These are phyloP conservation scores for Chrysogorgia sp. DNA, from an alignment of 92 coral and sea anemone genomes.

Conservation along the genomic window DNA sequence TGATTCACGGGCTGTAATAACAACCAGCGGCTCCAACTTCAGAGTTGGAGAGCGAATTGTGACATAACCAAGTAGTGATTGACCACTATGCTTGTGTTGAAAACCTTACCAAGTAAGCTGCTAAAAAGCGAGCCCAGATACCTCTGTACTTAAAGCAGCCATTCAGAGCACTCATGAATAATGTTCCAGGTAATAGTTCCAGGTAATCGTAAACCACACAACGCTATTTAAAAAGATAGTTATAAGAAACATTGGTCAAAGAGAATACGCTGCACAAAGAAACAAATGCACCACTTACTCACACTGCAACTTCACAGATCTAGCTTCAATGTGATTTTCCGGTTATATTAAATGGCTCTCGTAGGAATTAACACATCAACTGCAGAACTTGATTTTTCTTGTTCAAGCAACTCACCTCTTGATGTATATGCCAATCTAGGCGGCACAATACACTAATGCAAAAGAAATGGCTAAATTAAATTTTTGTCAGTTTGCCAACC, in stretches of 20 bases:
- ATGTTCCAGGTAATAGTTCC: constrained; percentile 47
- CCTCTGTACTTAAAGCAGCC: constrained; percentile 70
- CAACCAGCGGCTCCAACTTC: constrained; percentile 78
- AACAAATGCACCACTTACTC: constrained; percentile 41
- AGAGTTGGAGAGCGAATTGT: no score
- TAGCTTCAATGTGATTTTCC: constrained; percentile 67
- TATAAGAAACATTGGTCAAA: no score
- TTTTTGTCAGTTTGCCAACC: constrained; percentile 54
- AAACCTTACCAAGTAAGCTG: constrained; percentile 71
- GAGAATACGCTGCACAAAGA: constrained; percentile 56
- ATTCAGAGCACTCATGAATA: constrained; percentile 61
- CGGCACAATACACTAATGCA: constrained; percentile 4
- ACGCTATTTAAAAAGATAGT: constrained; percentile 57
- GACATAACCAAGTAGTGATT: no score
- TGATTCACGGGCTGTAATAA: constrained; percentile 72
- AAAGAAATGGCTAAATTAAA: constrained; percentile 37
- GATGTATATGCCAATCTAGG: constrained; percentile 59
- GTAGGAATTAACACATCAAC: constrained; percentile 13
- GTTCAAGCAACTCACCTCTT: constrained; percentile 45
- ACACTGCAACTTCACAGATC: constrained; percentile 54
- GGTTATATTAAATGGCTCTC: constrained; percentile 47
- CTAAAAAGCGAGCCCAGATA: no score
- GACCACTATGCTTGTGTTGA: constrained; percentile 80
- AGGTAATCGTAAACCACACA: constrained; percentile 64
- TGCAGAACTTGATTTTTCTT: constrained; percentile 11